phyloP scores from a whole-genome alignment of 2,888 invertebrate genomes.

The Aporophyla lueneburgensis region DNA sequence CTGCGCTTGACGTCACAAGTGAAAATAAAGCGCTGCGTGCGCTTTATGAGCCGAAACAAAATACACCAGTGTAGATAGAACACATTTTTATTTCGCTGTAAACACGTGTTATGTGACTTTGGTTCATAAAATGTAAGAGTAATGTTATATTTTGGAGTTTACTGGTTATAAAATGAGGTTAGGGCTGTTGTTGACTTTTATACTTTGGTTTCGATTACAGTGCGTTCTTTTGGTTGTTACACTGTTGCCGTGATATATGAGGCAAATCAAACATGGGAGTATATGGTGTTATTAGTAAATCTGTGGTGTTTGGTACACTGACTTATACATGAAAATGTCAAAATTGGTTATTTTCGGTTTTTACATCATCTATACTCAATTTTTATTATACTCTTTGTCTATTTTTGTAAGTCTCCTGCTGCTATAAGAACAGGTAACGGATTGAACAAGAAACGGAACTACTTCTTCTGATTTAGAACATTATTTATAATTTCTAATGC shows the following conservation, averaged over 20 bases:
- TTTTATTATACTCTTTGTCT: neutral
- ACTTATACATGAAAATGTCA: neutral
- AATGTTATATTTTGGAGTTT: slow-evolving; percentile 52
- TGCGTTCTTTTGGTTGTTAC: neutral
- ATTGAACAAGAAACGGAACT: neutral
- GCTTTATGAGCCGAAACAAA: slow-evolving; percentile 46
- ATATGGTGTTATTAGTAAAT: neutral
- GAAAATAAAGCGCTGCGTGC: slow-evolving; percentile 67
- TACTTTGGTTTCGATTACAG: slow-evolving; percentile 7
- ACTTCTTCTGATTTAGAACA: neutral
- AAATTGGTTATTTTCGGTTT: neutral
- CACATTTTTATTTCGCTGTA: slow-evolving; percentile 56
- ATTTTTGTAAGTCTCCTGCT: neutral
- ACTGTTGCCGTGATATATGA: neutral
- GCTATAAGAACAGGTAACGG: neutral
- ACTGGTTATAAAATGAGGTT: slow-evolving; percentile 49
- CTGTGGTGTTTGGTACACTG: neutral
- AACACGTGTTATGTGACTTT: slow-evolving; percentile 51
- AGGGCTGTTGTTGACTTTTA: slow-evolving; percentile 36
- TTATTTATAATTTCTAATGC: neutral
- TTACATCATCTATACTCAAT: neutral
- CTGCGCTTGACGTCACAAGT: slow-evolving; percentile 67
- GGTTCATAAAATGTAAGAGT: slow-evolving; percentile 43
- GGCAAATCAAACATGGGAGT: neutral
- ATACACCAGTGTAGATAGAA: slow-evolving; percentile 30